phyloP scores from a whole-genome alignment of 1,140 invertebrate genomes.

The Papilio dardanus region DNA sequence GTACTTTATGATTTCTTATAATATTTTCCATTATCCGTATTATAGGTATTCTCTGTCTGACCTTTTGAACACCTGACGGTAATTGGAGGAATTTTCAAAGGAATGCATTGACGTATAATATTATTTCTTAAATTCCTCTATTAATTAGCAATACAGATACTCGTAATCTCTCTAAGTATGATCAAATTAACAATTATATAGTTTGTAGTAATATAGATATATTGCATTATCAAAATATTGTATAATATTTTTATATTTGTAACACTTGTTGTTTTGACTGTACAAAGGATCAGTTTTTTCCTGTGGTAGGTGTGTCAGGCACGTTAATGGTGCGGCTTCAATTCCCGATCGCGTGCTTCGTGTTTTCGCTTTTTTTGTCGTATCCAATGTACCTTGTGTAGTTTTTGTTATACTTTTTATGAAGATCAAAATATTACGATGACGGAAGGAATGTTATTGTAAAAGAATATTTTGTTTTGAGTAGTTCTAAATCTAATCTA shows the following conservation, averaged over 20 bases:
- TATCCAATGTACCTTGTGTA: slow-evolving; percentile 45
- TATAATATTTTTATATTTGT: not conserved
- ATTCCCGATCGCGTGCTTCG: slow-evolving; percentile 68
- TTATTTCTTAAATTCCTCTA: no score
- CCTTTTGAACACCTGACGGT: not conserved
- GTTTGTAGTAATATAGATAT: no score
- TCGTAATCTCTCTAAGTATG: no score
- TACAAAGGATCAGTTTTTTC: slow-evolving; percentile 54
- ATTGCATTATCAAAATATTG: no score
- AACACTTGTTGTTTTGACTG: slow-evolving; percentile 42
- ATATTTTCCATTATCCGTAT: not conserved
- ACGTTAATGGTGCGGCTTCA: slow-evolving; percentile 67
- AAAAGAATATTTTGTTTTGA: slow-evolving; percentile 37
- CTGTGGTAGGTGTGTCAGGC: slow-evolving; percentile 67
- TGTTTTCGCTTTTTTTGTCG: slow-evolving; percentile 53
- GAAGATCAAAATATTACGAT: slow-evolving; percentile 36
- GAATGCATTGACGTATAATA: not conserved
- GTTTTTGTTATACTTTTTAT: slow-evolving; percentile 47
- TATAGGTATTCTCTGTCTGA: not conserved
- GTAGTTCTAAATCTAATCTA: slow-evolving; percentile 20
- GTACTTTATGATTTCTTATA: not conserved
- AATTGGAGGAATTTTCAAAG: not conserved
- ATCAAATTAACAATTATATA: no score
- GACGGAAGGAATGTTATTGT: slow-evolving; percentile 44
- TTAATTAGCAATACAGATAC: no score